phyloP scores from a whole-genome alignment of 1,140 invertebrate genomes.

The Steinernema khuongi region DNA sequence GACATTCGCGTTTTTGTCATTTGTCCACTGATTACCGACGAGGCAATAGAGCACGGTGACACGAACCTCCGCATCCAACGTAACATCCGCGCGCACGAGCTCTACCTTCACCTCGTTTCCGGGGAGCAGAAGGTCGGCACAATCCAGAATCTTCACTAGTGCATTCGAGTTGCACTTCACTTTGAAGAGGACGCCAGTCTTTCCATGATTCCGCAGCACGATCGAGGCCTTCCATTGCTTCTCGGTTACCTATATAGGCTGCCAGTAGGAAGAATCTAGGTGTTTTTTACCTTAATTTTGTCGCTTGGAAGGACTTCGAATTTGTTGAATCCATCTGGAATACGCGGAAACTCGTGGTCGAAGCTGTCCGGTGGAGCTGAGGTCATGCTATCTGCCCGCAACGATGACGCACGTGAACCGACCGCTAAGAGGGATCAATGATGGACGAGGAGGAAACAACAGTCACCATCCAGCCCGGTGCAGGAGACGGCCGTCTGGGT shows the following conservation, averaged over 20 bases:
- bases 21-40: neutral
- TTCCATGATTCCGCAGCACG: neutral
- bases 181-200: slow-evolving; percentile 6
- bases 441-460: no score
- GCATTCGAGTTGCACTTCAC: slow-evolving; percentile 13
- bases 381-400: no score
- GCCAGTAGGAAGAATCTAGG: no score
- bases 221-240: neutral
- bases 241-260: neutral
- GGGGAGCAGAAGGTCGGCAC: neutral
- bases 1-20: neutral
- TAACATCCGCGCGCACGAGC: neutral
- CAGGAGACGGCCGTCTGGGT: no score
- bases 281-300: no score
- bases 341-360: no score
- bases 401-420: no score
- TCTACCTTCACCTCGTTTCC: slow-evolving; percentile 12
- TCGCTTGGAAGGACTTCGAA: no score
- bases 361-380: no score
- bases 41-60: neutral
- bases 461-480: no score
- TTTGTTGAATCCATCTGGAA: no score
- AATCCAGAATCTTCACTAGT: neutral
- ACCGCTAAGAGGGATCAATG: no score
- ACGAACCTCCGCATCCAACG: neutral